Evolutionary conservation across 1,140 invertebrate species (phyloP).

Genomic region (Formica exsecta): DNA sequence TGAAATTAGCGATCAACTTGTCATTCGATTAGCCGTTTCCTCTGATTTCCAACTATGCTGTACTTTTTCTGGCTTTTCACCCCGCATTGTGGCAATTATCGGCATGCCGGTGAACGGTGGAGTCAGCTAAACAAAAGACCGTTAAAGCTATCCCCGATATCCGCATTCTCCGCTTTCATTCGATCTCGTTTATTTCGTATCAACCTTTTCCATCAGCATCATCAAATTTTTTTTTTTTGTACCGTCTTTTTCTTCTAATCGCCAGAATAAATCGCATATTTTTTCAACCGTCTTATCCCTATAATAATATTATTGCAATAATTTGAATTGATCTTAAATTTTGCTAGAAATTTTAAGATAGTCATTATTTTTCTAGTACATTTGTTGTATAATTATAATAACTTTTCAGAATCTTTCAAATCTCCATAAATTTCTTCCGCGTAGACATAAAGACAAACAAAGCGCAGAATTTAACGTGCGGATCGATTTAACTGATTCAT

Average conservation of each 20-base stretch:
- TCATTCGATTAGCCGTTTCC: slow-evolving; percentile 79
- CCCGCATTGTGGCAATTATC: slow-evolving; percentile 80
- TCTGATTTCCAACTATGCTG: slow-evolving; percentile 60
- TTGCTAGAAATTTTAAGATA: neutral
- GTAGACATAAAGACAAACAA: slow-evolving; percentile 24
- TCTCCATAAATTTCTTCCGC: neutral
- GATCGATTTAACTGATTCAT: slow-evolving; percentile 42
- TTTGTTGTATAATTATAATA: neutral
- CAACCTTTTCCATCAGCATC: slow-evolving; percentile 63
- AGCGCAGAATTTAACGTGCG: neutral
- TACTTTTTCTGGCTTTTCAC: slow-evolving; percentile 65
- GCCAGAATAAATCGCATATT: slow-evolving; percentile 21
- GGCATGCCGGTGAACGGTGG: slow-evolving; percentile 72
- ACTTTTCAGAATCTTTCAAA: neutral
- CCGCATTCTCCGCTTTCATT: slow-evolving; percentile 71
- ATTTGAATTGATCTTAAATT: neutral
- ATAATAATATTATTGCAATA: neutral
- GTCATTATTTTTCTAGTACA: neutral
- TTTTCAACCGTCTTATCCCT: slow-evolving; percentile 4
- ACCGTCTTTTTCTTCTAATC: slow-evolving; percentile 16
- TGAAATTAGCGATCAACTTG: slow-evolving; percentile 76
- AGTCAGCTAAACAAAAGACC: slow-evolving; percentile 83
- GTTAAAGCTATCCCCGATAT: slow-evolving; percentile 73
- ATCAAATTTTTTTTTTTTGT: slow-evolving; percentile 69
- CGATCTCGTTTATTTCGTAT: slow-evolving; percentile 68